Conservation (phyloP, 2,113 vertebrate genomes). For the Siniperca chuatsi region DNA sequence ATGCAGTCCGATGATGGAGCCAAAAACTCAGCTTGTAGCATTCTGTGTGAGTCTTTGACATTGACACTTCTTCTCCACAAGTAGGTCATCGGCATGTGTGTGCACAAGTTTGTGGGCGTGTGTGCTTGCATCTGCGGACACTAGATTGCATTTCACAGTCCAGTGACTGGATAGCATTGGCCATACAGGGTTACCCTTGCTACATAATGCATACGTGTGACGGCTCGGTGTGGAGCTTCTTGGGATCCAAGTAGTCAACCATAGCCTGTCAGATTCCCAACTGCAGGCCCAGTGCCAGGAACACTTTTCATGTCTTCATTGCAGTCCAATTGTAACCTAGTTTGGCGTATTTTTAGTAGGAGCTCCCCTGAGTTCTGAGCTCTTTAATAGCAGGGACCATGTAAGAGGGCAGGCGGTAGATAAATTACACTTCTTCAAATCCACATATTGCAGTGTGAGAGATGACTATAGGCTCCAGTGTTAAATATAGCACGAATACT, state of each 20-base stretch:
- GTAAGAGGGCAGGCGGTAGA: slow-evolving; percentile 64
- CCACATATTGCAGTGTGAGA: slow-evolving; percentile 48
- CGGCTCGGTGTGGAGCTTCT: slow-evolving; percentile 17
- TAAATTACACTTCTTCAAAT: slow-evolving; percentile 63
- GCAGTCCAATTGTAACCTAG: slow-evolving; percentile 71
- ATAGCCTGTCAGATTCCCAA: slow-evolving; percentile 27
- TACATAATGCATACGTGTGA: slow-evolving; percentile 77
- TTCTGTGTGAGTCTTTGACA: slow-evolving; percentile 58
- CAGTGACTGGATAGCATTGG: slow-evolving; percentile 50
- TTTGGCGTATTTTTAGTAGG: slow-evolving; percentile 76
- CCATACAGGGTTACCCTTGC: slow-evolving; percentile 69
- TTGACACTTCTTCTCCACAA: slow-evolving; percentile 56
- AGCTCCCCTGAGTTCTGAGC: slow-evolving; percentile 68
- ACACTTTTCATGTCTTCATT: slow-evolving; percentile 44
- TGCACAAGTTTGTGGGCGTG: slow-evolving; percentile 1
- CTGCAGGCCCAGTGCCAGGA: slow-evolving; percentile 36
- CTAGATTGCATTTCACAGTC: slow-evolving; percentile 71
- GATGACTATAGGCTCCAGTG: slow-evolving; percentile 53
- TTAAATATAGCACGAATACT: slow-evolving; percentile 62
- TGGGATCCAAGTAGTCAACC: slow-evolving; percentile 31
- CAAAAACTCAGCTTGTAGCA: slow-evolving; percentile 36
- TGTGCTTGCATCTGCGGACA: slow-evolving; percentile 23
- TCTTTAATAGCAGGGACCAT: slow-evolving; percentile 61
- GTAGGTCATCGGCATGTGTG: slow-evolving; percentile 41
- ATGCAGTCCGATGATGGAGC: slow-evolving; percentile 29